Percentiles rank a stretch among this genome's conserved stretches.
These are phyloP conservation scores for Rhynchonema sp. DNA, from an alignment of 2,888 invertebrate genomes.

Conservation along the genomic window DNA sequence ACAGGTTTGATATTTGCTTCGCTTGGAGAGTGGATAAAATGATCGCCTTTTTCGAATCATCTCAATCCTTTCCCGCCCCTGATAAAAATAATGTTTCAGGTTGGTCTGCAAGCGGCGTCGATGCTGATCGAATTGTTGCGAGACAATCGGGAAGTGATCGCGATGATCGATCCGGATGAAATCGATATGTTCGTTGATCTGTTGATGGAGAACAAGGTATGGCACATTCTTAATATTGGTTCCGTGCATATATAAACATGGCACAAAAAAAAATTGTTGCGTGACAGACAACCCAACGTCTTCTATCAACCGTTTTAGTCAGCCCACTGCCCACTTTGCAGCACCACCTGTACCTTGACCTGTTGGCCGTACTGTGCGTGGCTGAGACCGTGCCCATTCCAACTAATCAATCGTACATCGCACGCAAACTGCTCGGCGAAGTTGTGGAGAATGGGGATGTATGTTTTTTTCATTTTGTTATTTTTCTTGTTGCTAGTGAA, in stretches of 20 bases:
- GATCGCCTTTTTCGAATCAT: no score
- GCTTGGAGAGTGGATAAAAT: neutral
- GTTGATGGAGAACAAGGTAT: neutral
- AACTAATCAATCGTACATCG: slow-evolving; percentile 1
- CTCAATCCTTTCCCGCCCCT: no score
- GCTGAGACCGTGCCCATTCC: neutral
- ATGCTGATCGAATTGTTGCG: slow-evolving; percentile 5
- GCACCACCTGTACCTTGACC: slow-evolving; percentile 3
- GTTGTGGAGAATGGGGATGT: neutral
- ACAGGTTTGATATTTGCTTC: neutral
- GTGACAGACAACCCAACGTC: no score
- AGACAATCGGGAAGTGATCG: slow-evolving; percentile 1
- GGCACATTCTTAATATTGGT: no score
- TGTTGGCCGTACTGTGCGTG: slow-evolving; percentile 2
- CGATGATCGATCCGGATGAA: neutral
- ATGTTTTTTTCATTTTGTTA: neutral
- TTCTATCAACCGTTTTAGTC: no score
- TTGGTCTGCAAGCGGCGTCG: neutral
- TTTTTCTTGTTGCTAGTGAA: neutral
- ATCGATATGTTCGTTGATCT: slow-evolving; percentile 1
- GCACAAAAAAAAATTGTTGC: no score
- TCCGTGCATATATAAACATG: no score
- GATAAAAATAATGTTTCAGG: no score
- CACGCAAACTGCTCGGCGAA: neutral
- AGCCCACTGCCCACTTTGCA: neutral